A percentile compares a stretch with the other conserved stretches of the same genome.
These are phyloP conservation scores for Tricholauxania praeusta DNA, from an alignment of 2,888 invertebrate genomes.

Conservation along the genomic window DNA sequence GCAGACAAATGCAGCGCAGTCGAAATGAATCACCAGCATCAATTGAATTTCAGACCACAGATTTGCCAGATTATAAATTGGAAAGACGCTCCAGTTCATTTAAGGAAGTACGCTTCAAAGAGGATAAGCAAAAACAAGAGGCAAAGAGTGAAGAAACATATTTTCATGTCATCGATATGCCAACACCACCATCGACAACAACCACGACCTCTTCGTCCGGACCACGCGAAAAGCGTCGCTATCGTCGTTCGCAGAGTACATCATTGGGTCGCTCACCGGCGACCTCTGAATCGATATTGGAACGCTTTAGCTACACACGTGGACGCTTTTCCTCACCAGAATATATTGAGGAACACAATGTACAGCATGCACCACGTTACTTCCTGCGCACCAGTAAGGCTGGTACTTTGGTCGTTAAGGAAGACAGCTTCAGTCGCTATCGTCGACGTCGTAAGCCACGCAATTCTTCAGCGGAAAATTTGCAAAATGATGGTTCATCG, in stretches of 20 bases:
- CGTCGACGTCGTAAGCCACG: constrained; percentile 59
- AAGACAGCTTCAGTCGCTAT: constrained; percentile 67
- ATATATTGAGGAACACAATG: constrained; percentile 50
- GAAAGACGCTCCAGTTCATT: constrained; percentile 59
- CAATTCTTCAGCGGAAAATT: constrained; percentile 56
- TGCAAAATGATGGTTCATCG: constrained; percentile 42
- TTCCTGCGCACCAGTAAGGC: constrained; percentile 70
- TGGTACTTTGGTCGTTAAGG: constrained; percentile 70
- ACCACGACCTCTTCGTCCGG: constrained; percentile 56
- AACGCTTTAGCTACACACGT: constrained; percentile 63
- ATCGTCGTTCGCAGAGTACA: constrained; percentile 61
- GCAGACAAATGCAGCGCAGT: background rate
- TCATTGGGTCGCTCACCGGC: constrained; percentile 50
- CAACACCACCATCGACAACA: constrained; percentile 54
- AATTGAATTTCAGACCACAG: constrained; percentile 54
- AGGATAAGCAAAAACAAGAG: constrained; percentile 39
- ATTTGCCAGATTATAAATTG: constrained; percentile 50
- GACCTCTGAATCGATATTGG: constrained; percentile 61
- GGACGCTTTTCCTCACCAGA: constrained; percentile 65
- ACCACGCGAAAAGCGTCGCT: constrained; percentile 60
- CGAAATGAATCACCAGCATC: constrained; percentile 38
- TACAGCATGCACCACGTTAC: constrained; percentile 63
- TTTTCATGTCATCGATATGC: constrained; percentile 31
- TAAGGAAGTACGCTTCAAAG: constrained; percentile 59
- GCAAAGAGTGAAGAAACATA: background rate